Evolutionary conservation across 2,888 invertebrate species (phyloP), one percentile per base, ranked within the genome.

Genomic region (Drepana falcataria): DNA sequence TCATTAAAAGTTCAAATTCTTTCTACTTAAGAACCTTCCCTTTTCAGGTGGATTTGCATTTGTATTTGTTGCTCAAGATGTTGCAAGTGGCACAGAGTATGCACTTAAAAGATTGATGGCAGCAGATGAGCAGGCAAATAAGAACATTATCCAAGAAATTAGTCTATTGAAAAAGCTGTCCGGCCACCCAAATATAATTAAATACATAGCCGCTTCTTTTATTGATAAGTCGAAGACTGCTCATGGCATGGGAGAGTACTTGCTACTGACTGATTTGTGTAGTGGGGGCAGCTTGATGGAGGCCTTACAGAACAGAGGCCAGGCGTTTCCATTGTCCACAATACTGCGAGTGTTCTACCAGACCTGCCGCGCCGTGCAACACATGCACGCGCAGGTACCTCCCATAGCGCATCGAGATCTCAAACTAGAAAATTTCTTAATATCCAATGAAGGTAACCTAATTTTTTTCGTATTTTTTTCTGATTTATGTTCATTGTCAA

Each of bases 331-430:
- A 33, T 83, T 94, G 35, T 93, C 94, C 48, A 93, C 94, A 57
- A 93, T 97, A 56, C 92, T 97, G 67, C 94, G 94, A 77, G 94
- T 99, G 62, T 97, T 98, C 84, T 98, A 98, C 87, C 98, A 99
- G 87, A 95, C 96, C 34, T 95, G 96, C 69, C 93, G 93, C 64
- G 97, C 98, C 47, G 96, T 99, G 7, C 95, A 97, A 65, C 98
- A 98, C 79, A 96, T 99, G 96, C 99, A 99, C 79, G 93, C 93
- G 48, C 97, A 97, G 84, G 92, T 93, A 49, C 97, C 97, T 48
- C 95, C 98, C n/a, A 95, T 99, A 59, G 95, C 96, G 51, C 99
- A 99, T 87, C 93, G 99, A 73, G 99, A 99, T 92, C 94, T 99
- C 72, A 99, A 99, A 92, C 94, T 96, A 86, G 99, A 99, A 92